Evolutionary conservation across 2,113 vertebrate genomes (phyloP), one percentile per base, ranked within the genome.

Genomic region (Vulpes lagopus): DNA sequence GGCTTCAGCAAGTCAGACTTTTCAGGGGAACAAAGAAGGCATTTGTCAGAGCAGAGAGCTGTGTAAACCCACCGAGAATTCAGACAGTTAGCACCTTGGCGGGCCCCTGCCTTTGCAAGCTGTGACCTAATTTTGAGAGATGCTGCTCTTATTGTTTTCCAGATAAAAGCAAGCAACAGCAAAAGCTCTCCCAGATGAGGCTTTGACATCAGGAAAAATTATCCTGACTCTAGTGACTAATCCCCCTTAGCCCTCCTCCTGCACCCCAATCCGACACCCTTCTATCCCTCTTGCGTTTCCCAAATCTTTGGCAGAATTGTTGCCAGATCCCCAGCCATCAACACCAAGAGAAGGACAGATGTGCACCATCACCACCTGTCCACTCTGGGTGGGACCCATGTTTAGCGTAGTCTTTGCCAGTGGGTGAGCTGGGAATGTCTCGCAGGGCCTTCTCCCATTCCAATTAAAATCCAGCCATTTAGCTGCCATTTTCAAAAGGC

Each of bases 121-220:
- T 80, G 11, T 95, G 97, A 98, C 98, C 98, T 97, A 82, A 92
- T 98, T 98, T 0, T 65, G 84, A 96, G 89, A 97, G 92, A 86
- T 12, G 76, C 25, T 95, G 92, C 93, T 95, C 15, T 69, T 19
- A 67, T 89, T 91, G 96, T 96, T 16, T 69, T 96, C 97, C 97
- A 85, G 94, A 95, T 94, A 71, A 93, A 97, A 97, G n/a, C 79
- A 64, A 97, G 89, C 82, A 55, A 74, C 57, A 86, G 69, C 57
- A 62, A 51, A 96, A 53, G 22, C 62, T 97, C 92, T 62, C 74
- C 71, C n/a, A 74, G 92, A 91, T 74, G 94, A 94, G 96, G 84
- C 91, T 96, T 94, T 95, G 96, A 95, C 96, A 89, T 62, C 43
- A 86, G 95, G 59, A 97, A 97, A 94, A 76, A 91, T 81, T 57